These are phyloP conservation scores for Thunnus albacares DNA, from an alignment of 2,797 vertebrate species.

Conservation along the genomic window DNA sequence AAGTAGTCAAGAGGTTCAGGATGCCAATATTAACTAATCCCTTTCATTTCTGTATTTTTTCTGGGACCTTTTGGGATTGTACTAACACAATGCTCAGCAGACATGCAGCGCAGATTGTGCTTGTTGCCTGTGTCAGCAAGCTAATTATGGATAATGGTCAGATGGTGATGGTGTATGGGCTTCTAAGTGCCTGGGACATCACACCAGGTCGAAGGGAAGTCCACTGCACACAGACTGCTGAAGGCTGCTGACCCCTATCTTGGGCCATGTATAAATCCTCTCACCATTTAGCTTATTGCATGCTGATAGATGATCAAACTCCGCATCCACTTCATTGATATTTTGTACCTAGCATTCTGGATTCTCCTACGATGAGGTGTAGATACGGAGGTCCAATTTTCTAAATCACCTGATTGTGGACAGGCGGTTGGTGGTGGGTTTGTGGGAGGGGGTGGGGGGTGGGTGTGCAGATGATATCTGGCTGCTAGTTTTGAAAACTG, in stretches of 20 bases:
- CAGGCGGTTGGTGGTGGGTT: constrained; percentile 28
- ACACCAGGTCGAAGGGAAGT: constrained; percentile 40
- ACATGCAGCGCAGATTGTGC: constrained; percentile 50
- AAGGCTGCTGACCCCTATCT: constrained; percentile 58
- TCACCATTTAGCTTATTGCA: constrained; percentile 80
- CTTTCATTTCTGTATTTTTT: constrained; percentile 35
- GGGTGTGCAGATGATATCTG: constrained; percentile 43
- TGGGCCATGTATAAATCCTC: constrained; percentile 73
- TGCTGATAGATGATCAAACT: constrained; percentile 76
- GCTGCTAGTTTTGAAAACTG: constrained; percentile 73
- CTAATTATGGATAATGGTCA: constrained; percentile 28
- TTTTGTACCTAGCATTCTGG: constrained; percentile 72
- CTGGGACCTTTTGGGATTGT: constrained; percentile 67
- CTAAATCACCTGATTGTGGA: constrained; percentile 44
- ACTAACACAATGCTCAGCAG: constrained; percentile 55
- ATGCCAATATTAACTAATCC: constrained; percentile 43
- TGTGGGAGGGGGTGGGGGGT: not conserved
- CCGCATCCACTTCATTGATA: constrained; percentile 66
- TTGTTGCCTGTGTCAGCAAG: constrained; percentile 50
- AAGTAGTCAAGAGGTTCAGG: constrained; percentile 51
- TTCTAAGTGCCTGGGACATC: constrained; percentile 45
- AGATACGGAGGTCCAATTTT: constrained; percentile 64
- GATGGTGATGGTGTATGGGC: constrained; percentile 39
- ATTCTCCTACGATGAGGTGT: constrained; percentile 54
- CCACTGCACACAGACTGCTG: constrained; percentile 66